phyloP scores from a whole-genome alignment of 2,888 invertebrate species.

The Piscicola geometra region DNA sequence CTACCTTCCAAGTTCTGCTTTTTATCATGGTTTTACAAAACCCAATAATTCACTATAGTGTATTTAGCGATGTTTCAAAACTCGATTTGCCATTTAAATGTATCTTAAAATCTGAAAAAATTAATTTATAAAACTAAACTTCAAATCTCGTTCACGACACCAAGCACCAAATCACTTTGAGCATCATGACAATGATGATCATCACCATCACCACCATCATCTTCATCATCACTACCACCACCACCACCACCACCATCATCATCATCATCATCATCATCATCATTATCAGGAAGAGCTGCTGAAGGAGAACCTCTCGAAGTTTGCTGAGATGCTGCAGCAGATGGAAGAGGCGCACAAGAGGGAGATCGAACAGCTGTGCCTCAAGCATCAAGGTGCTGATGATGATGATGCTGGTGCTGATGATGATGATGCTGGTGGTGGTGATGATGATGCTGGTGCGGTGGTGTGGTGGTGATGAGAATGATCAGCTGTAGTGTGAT shows the following conservation, averaged over 20 bases:
- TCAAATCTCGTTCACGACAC: no score
- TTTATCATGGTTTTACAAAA: no score
- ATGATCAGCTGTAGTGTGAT: no score
- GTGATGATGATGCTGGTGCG: background rate
- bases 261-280: background rate
- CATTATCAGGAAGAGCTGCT: slow-evolving; percentile 44
- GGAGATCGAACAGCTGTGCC: slow-evolving; percentile 32
- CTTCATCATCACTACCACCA: background rate
- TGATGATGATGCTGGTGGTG: background rate
- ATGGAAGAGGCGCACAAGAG: slow-evolving; percentile 45
- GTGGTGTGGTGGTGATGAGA: no score
- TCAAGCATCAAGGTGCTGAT: slow-evolving; percentile 36
- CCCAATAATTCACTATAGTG: no score
- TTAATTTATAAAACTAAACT: no score
- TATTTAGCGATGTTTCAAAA: no score
- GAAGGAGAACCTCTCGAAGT: slow-evolving; percentile 45
- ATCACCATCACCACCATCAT: background rate
- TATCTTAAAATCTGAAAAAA: no score
- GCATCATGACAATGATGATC: no score
- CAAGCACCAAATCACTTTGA: no score
- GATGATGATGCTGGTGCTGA: background rate
- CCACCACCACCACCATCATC: background rate
- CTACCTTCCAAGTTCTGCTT: no score
- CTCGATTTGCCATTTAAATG: no score
- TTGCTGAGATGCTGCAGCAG: slow-evolving; percentile 46